A percentile compares a stretch with the other conserved stretches of the same genome.
Conservation (phyloP, 2,888 invertebrate genomes). For the Dusona sp. region DNA sequence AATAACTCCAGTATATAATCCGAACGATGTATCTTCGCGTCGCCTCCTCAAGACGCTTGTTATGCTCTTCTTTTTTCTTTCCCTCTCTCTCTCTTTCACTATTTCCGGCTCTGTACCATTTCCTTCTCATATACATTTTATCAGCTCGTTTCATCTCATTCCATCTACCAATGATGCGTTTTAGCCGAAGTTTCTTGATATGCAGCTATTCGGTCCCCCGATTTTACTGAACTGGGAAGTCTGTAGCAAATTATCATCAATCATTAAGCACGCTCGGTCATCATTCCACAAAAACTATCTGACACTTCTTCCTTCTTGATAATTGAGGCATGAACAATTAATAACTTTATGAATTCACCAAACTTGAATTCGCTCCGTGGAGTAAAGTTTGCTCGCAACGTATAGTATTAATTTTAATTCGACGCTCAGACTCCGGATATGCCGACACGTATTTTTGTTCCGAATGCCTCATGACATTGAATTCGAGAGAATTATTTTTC, state of each 20-base stretch:
- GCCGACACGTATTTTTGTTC: neutral
- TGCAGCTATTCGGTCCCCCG: neutral
- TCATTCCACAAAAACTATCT: neutral
- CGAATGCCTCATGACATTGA: neutral
- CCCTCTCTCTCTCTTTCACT: neutral
- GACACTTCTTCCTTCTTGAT: neutral
- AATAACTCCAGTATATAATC: neutral
- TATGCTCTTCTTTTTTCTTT: neutral
- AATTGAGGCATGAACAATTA: neutral
- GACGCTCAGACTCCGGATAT: neutral
- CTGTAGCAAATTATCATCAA: neutral
- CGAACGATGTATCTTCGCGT: neutral
- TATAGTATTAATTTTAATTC: neutral
- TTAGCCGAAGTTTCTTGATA: neutral
- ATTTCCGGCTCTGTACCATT: neutral
- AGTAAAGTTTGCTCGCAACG: neutral
- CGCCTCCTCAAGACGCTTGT: neutral
- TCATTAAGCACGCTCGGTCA: neutral
- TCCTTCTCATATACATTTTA: constrained; percentile 1
- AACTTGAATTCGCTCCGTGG: neutral
- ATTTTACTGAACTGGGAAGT: neutral
- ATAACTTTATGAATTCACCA: neutral
- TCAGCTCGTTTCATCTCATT: constrained; percentile 2
- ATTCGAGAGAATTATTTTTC: too few species aligned
- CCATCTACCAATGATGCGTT: neutral